Percentiles rank a stretch among this genome's conserved stretches.
phyloP scores from a whole-genome alignment of 2,113 vertebrate genomes.

The Ptychochromis oligacanthus region DNA sequence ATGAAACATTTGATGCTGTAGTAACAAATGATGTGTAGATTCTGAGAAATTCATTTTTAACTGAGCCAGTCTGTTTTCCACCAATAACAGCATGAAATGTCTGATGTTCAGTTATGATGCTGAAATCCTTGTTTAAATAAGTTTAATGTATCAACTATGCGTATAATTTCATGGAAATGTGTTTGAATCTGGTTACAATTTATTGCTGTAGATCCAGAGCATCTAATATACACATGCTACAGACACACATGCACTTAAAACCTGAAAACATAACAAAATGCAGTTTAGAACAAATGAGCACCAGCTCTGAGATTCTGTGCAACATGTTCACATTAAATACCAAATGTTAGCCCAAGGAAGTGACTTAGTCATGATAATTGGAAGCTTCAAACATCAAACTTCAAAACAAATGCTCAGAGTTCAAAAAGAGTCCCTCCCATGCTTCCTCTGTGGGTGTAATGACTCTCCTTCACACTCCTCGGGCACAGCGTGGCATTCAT shows the following conservation, averaged over 20 bases:
- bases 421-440: conserved; percentile 60
- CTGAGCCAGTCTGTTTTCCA: not conserved
- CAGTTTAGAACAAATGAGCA: conserved; percentile 43
- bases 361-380: conserved; percentile 68
- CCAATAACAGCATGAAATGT: not conserved
- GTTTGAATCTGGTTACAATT: not conserved
- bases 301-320: conserved; percentile 57
- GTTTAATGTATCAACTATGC: not conserved
- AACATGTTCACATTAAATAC: conserved; percentile 68
- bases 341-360: conserved; percentile 70
- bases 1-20: conserved; percentile 15
- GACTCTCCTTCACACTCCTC: conserved; percentile 49
- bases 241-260: not conserved
- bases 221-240: not conserved
- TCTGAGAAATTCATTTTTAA: not conserved
- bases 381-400: conserved; percentile 58
- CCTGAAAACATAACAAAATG: not conserved
- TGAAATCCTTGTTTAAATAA: not conserved
- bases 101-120: not conserved
- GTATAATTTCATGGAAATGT: not conserved
- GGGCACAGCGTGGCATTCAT: conserved; percentile 63
- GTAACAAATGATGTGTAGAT: conserved; percentile 11
- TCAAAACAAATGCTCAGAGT: conserved; percentile 70
- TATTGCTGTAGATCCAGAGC: not conserved
- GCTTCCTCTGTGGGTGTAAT: conserved; percentile 66